Conservation (phyloP, 2,797 vertebrate species). For the Buphagus erythrorhynchus region DNA sequence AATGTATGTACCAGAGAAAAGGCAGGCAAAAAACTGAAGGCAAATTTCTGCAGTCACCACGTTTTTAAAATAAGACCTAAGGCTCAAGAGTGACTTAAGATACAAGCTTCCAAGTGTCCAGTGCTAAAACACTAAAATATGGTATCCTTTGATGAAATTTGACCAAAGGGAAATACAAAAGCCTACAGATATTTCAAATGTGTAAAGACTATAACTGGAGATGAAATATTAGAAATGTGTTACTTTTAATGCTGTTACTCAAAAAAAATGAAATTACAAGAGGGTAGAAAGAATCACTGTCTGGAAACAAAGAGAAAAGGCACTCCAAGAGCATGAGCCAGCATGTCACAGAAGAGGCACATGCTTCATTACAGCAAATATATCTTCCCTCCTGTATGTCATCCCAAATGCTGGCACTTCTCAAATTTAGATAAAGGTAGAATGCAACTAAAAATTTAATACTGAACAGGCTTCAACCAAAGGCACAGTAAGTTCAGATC, state of each 20-base stretch:
- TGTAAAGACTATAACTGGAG: not conserved
- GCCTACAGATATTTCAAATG: not conserved
- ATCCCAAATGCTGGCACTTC: not conserved
- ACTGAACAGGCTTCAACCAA: not conserved
- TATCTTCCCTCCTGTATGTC: not conserved
- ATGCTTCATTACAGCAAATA: not conserved
- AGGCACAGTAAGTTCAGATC: not conserved
- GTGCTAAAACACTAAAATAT: not conserved
- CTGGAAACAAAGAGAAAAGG: not conserved
- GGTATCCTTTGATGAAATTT: not conserved
- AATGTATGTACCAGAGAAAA: fast-evolving
- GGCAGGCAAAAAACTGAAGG: not conserved
- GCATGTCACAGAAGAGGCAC: not conserved
- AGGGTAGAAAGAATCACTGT: not conserved
- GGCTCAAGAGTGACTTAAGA: not conserved
- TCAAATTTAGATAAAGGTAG: not conserved
- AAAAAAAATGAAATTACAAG: not conserved
- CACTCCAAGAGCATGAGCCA: not conserved
- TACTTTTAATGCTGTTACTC: not conserved
- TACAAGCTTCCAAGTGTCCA: not conserved
- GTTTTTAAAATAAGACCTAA: not conserved
- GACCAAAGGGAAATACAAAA: not conserved
- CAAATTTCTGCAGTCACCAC: not conserved
- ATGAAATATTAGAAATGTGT: not conserved
- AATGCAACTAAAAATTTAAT: not conserved